Base-by-base conservation (phyloP, 1,140 invertebrate species). In the Aleiodes sp. region DNA sequence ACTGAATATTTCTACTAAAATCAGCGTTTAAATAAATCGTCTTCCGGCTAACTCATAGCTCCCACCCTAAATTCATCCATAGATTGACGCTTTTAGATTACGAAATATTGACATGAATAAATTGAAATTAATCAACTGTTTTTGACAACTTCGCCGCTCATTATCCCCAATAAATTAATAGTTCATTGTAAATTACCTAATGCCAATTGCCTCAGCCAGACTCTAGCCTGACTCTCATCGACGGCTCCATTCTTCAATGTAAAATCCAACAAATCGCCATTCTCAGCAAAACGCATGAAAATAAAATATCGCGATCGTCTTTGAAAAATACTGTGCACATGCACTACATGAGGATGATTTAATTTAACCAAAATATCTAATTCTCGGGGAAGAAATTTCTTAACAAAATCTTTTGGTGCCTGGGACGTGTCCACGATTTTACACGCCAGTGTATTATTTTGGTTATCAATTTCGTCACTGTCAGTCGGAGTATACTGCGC, bases 361-460 rank as follows among this genome's bases (percentile, higher is more conserved):
- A 94, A 74, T 74, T 91, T 88, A 12, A 89, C 85, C 9, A 93
- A 79, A 16, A 93, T 89, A 56, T 92, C 89, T 2, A 94, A 82
- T 82, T 94, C 93, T 16, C 93, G 83, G 0, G 92, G 92, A 28
- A 94, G 83, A 81, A 94, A 94, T 79, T 94, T 92, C 6, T 88
- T 84, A 16, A 92, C 87, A 75, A 93, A 94, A 75, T 94, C 92
- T 71, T 89, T 88, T 0, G 92, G 90, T 0, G 92, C 91, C 70
- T 88, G 88, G 2, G 86, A 81, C 1, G 89, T 90, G 76, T 94
- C 91, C 57, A 94, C 92, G 0, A 94, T 88, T 87, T 95, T 95
- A 72, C 91, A 92, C 1, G 91, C 91, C 69, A 92, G 72, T 71
- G 66, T 86, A 80, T 72, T 86, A 7, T 73, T 73, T 0, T 46